Conservation (phyloP, 2,113 vertebrate genomes). For the Camarhynchus parvulus region DNA sequence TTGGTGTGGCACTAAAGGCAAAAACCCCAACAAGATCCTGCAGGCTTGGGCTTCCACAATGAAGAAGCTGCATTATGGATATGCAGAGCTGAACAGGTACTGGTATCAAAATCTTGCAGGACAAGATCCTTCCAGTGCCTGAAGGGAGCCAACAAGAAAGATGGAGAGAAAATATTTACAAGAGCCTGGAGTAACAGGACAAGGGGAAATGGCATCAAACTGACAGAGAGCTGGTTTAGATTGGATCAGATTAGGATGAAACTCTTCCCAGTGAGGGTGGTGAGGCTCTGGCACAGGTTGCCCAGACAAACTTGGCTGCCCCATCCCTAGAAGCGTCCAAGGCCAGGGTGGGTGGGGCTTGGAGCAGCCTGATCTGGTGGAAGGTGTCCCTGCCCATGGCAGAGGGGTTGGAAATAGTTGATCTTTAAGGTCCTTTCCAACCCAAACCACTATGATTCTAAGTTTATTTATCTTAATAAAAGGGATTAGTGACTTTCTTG, state of each 20-base stretch:
- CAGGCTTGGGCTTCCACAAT: neutral
- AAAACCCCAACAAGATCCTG: neutral
- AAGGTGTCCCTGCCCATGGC: neutral
- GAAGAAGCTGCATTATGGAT: neutral
- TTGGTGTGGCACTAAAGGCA: neutral
- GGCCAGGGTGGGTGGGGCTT: rapidly evolving
- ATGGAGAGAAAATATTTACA: neutral
- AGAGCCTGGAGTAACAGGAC: neutral
- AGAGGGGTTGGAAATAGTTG: neutral
- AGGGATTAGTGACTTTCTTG: neutral
- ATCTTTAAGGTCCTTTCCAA: neutral
- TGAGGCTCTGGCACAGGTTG: neutral
- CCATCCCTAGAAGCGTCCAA: neutral
- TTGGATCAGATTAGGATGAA: neutral
- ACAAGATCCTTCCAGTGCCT: neutral
- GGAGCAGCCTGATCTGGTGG: neutral
- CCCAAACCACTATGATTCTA: neutral
- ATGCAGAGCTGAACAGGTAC: neutral
- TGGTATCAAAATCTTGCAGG: neutral
- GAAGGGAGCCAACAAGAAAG: neutral
- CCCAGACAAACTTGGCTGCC: neutral
- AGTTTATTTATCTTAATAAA: neutral
- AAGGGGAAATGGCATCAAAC: neutral
- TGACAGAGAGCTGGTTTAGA: neutral
- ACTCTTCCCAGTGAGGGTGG: rapidly evolving